Percentiles rank a stretch among this genome's conserved stretches.
These are phyloP conservation scores for Aurelia sp. DNA, from an alignment of 30 jellyfish, hydroid and myxozoan species.

Conservation along the genomic window DNA sequence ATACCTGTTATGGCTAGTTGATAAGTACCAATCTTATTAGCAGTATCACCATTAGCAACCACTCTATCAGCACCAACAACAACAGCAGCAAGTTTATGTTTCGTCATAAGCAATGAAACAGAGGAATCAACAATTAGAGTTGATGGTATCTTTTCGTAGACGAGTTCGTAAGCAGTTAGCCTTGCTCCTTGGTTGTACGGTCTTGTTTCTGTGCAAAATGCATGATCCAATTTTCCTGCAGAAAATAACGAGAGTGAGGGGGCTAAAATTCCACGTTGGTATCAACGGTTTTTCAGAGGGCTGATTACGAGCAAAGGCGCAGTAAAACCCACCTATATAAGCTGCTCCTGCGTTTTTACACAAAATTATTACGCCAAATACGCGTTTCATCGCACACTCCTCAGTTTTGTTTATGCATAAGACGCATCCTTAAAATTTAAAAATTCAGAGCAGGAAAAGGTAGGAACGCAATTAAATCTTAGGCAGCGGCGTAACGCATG, in stretches of 20 bases:
- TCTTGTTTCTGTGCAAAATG: slow-evolving; percentile 95
- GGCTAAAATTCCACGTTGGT: no score
- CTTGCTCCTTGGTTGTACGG: slow-evolving; percentile 98
- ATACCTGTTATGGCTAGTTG: slow-evolving; percentile 88
- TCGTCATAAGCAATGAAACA: slow-evolving; percentile 84
- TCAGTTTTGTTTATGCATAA: no score
- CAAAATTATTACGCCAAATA: no score
- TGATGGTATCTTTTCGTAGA: slow-evolving; percentile 82
- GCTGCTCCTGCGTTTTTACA: neutral
- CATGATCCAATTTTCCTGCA: slow-evolving; percentile 68
- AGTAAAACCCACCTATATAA: neutral
- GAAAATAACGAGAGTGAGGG: neutral
- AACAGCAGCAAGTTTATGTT: slow-evolving; percentile 79
- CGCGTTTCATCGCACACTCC: no score
- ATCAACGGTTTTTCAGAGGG: no score
- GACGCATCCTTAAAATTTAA: neutral
- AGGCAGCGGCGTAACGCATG: no score
- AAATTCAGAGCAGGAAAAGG: no score
- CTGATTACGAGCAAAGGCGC: no score
- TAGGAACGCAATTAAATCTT: no score
- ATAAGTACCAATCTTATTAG: slow-evolving; percentile 96
- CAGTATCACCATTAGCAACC: slow-evolving; percentile 97
- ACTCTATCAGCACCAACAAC: slow-evolving; percentile 97
- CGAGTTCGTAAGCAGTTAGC: slow-evolving; percentile 93
- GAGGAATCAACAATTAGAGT: slow-evolving; percentile 92